A percentile compares a stretch with the other conserved stretches of the same genome.
Evolutionary conservation across 2,797 vertebrate species (phyloP).

Genomic region (Stomatorhinus walkeri): DNA sequence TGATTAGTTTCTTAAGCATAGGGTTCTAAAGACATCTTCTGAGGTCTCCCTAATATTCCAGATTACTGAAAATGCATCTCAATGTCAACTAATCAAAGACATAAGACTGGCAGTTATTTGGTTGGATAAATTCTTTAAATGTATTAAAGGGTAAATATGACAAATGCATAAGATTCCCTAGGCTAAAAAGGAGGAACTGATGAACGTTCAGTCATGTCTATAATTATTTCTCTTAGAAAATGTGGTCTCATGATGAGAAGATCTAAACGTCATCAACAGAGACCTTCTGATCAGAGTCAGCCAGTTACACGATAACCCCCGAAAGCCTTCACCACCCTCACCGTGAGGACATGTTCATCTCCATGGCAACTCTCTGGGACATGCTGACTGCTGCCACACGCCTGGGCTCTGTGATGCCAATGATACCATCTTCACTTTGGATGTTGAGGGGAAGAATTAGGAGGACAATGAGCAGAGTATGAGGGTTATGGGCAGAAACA

Average conservation of each 20-base stretch:
- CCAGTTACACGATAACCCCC: neutral
- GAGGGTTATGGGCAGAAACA: neutral
- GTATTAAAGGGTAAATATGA: neutral
- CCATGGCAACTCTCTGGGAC: slow-evolving; percentile 85
- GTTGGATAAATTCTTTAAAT: neutral
- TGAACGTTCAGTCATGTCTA: neutral
- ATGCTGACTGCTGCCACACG: slow-evolving; percentile 89
- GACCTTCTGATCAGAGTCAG: neutral
- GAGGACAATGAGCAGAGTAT: neutral
- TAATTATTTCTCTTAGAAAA: neutral
- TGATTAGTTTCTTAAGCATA: neutral
- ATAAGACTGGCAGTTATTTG: neutral
- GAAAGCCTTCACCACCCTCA: slow-evolving; percentile 40
- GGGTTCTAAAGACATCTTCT: neutral
- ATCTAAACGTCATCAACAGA: neutral
- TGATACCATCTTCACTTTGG: slow-evolving; percentile 60
- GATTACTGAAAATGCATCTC: neutral
- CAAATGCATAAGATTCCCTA: neutral
- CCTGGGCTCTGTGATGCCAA: slow-evolving; percentile 89
- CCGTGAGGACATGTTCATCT: slow-evolving; percentile 87
- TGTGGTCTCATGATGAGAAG: neutral
- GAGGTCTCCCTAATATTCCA: neutral
- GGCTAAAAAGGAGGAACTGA: neutral
- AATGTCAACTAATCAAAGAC: neutral
- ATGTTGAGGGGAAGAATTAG: neutral